phyloP scores from a whole-genome alignment of 2,113 vertebrate genomes.

The Meleagris gallopavo region DNA sequence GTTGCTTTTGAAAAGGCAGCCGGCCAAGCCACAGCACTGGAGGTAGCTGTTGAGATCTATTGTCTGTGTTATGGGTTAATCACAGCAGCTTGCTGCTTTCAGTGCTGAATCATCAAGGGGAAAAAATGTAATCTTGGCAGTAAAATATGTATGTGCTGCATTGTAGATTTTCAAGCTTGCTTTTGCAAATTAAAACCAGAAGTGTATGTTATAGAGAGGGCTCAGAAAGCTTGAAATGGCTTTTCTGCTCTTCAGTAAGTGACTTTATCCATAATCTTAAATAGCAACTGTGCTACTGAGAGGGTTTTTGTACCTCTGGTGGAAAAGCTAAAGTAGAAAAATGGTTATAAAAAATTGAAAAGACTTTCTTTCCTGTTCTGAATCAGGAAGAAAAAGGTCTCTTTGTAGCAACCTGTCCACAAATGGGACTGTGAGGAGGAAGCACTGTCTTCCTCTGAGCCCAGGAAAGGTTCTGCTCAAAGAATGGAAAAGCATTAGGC shows the following conservation, averaged over 20 bases:
- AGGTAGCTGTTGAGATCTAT: slow-evolving; percentile 12
- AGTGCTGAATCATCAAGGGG: slow-evolving; percentile 66
- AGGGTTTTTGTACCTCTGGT: slow-evolving; percentile 27
- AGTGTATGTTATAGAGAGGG: background rate
- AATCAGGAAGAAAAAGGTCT: slow-evolving; percentile 27
- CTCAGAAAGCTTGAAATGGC: slow-evolving; percentile 55
- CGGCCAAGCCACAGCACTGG: background rate
- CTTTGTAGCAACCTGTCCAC: background rate
- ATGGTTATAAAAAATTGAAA: slow-evolving; percentile 43
- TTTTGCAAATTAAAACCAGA: slow-evolving; percentile 68
- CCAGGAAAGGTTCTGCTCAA: background rate
- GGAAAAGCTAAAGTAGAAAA: slow-evolving; percentile 32
- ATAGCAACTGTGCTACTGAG: slow-evolving; percentile 35
- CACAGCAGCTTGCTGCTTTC: slow-evolving; percentile 25
- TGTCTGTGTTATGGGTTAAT: slow-evolving; percentile 64
- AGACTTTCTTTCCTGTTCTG: slow-evolving; percentile 20
- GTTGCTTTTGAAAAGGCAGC: background rate
- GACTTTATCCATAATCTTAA: slow-evolving; percentile 45
- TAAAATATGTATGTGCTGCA: slow-evolving; percentile 66
- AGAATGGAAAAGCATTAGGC: background rate
- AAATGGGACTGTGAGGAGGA: background rate
- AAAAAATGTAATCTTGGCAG: slow-evolving; percentile 74
- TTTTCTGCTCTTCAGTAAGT: slow-evolving; percentile 56
- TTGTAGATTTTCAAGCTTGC: slow-evolving; percentile 66
- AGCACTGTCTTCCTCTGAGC: background rate